Evolutionary conservation across 2,888 invertebrate genomes (phyloP), one percentile per base, ranked within the genome.

Genomic region (Andrena praecox): DNA sequence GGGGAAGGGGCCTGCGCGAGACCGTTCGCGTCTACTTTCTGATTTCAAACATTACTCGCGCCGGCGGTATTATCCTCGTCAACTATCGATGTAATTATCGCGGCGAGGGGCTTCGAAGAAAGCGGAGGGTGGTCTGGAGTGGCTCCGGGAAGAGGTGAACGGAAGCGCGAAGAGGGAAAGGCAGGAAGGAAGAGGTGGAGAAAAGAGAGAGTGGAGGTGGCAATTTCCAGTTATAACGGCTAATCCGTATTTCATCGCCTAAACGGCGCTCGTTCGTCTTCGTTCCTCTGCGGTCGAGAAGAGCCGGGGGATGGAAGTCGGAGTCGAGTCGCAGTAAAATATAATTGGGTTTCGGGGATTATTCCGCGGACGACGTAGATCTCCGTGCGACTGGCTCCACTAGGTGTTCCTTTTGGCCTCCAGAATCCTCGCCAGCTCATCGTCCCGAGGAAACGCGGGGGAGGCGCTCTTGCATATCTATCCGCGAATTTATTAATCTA

Each of bases 281-380:
- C 92, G 91, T 91, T 89, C 88, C 87, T 88, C 87, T 84, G 89
- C 77, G 85, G 87, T 85, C 79, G 86, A 79, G 85, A 74, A 74
- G 85, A 81, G 79, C 88, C 86, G 89, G 42, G 42, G 90, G 91
- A 91, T 92, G 92, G 90, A 93, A 93, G 93, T 93, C 93, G 92
- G 91, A 92, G 92, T 92, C 91, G 92, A 93, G 92, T 93, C 92
- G 93, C 93, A 93, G 93, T 93, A 92, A 93, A 94, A 93, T 93
- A 93, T 94, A 93, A 94, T 94, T 94, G 93, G 93, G 93, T 94
- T 93, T 94, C 91, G 90, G 91, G 93, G 93, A 94, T 94, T 93
- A 94, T 93, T 93, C 93, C 90, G 91, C 91, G 92, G 92, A 91
- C 91, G 91, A 91, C 91, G 92, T 91, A 93, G 92, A 93, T 92